Evolutionary conservation across 30 jellyfish, hydroid and myxozoan genomes (phyloP).

Genomic region (Hydractinia symbiolongicarpus): DNA sequence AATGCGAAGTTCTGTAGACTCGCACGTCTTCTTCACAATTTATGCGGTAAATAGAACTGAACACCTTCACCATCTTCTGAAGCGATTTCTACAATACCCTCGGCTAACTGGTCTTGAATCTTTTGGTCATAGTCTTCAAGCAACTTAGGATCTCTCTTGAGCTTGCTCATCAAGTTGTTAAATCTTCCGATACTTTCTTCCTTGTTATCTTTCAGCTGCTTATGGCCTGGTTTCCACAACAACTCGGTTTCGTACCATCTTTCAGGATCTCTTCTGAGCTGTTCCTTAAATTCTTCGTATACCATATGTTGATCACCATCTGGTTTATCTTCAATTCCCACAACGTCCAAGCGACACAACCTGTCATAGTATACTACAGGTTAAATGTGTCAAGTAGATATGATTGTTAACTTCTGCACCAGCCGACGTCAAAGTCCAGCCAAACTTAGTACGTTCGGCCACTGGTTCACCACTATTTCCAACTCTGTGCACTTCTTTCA

Average conservation of each 20-base stretch:
- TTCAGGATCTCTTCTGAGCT: slow-evolving; percentile 34
- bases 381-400: no score
- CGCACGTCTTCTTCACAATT: slow-evolving; percentile 43
- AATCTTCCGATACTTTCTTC: slow-evolving; percentile 41
- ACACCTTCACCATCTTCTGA: slow-evolving; percentile 45
- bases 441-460: slow-evolving; percentile 44
- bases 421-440: slow-evolving; percentile 47
- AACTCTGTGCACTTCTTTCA: slow-evolving; percentile 27
- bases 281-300: slow-evolving; percentile 56
- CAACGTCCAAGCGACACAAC: background rate
- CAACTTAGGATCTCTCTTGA: slow-evolving; percentile 39
- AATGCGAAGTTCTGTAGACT: slow-evolving; percentile 49
- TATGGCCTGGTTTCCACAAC: slow-evolving; percentile 44
- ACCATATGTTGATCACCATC: slow-evolving; percentile 53
- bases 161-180: slow-evolving; percentile 15
- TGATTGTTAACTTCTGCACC: slow-evolving; percentile 7
- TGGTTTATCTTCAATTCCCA: slow-evolving; percentile 42
- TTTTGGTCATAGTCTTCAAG: slow-evolving; percentile 37
- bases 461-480: slow-evolving; percentile 53
- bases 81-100: slow-evolving; percentile 57
- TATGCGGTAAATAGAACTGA: slow-evolving; percentile 54
- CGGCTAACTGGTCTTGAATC: slow-evolving; percentile 40
- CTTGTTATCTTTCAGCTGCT: slow-evolving; percentile 27
- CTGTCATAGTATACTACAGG: no score
- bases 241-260: slow-evolving; percentile 50